A percentile compares a stretch with the other conserved stretches of the same genome.
Evolutionary conservation across 2,113 vertebrate species (phyloP).

Genomic region (Boleophthalmus pectinirostris): DNA sequence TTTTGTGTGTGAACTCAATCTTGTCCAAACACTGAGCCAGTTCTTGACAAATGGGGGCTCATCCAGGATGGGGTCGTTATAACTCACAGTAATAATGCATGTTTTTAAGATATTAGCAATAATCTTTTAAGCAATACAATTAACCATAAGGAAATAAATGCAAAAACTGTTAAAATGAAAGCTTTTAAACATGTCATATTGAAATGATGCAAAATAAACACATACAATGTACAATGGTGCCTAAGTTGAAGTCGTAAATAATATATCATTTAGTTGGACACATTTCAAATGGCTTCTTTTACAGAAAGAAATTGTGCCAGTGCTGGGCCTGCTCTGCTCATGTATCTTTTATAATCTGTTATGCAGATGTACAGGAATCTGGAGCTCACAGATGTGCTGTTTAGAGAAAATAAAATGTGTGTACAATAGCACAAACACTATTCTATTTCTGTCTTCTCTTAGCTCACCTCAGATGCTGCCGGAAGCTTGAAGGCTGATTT

Average conservation of each 20-base stretch:
- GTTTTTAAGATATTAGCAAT: too few relatives aligned
- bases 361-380: slow-evolving; percentile 20
- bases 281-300: neutral
- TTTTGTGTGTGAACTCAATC: too few relatives aligned
- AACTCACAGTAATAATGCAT: too few relatives aligned
- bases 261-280: neutral
- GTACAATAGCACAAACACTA: slow-evolving; percentile 28
- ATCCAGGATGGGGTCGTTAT: too few relatives aligned
- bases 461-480: slow-evolving; percentile 25
- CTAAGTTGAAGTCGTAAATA: neutral
- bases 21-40: too few relatives aligned
- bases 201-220: neutral
- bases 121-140: too few relatives aligned
- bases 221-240: neutral
- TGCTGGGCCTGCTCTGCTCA: neutral
- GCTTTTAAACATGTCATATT: neutral
- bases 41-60: too few relatives aligned
- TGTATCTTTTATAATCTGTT: neutral
- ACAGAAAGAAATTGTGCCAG: neutral
- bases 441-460: neutral
- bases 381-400: neutral
- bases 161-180: too few relatives aligned
- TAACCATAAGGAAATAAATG: too few relatives aligned
- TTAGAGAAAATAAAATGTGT: slow-evolving; percentile 22
- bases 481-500: slow-evolving; percentile 14